Conservation (phyloP, 2,888 invertebrate species). For the Odontomyia ornata region DNA sequence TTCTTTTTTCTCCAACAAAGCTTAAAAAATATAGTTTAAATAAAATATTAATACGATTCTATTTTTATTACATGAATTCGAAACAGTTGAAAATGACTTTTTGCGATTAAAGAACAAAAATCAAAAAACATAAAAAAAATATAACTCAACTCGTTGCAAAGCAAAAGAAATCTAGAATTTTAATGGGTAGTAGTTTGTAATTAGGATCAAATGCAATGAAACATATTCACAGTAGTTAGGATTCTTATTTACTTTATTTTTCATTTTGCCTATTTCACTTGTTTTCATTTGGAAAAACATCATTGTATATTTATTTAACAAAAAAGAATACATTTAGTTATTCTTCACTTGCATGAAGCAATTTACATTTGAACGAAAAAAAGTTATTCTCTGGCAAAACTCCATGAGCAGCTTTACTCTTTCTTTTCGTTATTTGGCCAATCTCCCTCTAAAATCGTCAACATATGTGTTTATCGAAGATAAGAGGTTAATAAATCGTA, state of each 20-base stretch:
- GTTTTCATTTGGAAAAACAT: not conserved
- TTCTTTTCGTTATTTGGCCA: not conserved
- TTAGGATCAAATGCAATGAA: constrained; percentile 27
- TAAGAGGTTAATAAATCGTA: constrained; percentile 2
- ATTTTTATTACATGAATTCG: constrained; percentile 44
- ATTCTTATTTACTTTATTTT: not conserved
- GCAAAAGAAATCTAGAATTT: constrained; percentile 23
- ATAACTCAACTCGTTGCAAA: constrained; percentile 29
- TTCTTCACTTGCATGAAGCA: too few relatives aligned
- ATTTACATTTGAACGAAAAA: too few relatives aligned
- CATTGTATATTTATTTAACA: not conserved
- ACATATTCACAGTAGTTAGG: constrained; percentile 37
- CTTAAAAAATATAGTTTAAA: constrained; percentile 44
- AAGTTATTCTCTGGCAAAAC: too few relatives aligned
- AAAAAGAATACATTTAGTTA: too few relatives aligned
- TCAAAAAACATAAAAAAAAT: too few relatives aligned
- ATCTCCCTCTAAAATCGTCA: not conserved
- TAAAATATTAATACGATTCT: constrained; percentile 43
- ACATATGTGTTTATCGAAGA: not conserved
- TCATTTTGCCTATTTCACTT: not conserved
- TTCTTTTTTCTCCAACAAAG: constrained; percentile 18
- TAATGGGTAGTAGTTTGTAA: constrained; percentile 31
- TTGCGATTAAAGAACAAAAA: not conserved
- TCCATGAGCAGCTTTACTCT: too few relatives aligned
- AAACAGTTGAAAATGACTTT: not conserved